A percentile compares a stretch with the other conserved stretches of the same genome.
These are phyloP conservation scores for Psammodynastes pulverulentus DNA, from an alignment of 2,113 vertebrate species.

Conservation along the genomic window DNA sequence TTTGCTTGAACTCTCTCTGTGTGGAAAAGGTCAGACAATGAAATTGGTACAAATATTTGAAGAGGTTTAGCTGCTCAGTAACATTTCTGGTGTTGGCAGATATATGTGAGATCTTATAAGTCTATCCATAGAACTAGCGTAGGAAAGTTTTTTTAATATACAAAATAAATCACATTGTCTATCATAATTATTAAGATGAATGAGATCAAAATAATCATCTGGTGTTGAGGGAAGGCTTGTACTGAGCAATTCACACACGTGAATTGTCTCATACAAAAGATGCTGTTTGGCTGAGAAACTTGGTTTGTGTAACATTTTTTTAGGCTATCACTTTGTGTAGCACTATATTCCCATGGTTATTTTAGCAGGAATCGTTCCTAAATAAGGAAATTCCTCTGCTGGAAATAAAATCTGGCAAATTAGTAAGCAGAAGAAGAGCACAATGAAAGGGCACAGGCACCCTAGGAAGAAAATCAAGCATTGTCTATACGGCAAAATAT, in stretches of 20 bases:
- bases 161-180: neutral
- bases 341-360: neutral
- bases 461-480: neutral
- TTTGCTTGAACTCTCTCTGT: neutral
- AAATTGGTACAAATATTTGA: neutral
- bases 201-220: neutral
- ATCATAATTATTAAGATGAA: neutral
- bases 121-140: neutral
- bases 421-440: neutral
- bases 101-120: neutral
- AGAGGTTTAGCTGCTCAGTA: neutral
- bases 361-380: neutral
- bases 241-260: neutral
- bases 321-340: neutral
- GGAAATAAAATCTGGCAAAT: neutral
- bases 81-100: neutral
- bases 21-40: neutral
- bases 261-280: neutral
- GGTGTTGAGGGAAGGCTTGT: neutral
- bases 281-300: neutral
- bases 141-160: neutral
- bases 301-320: neutral
- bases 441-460: neutral
- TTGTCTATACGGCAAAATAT: conserved; percentile 9
- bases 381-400: neutral